Conservation (phyloP, 2,113 vertebrate species). For the Pachycephala philippinensis region DNA sequence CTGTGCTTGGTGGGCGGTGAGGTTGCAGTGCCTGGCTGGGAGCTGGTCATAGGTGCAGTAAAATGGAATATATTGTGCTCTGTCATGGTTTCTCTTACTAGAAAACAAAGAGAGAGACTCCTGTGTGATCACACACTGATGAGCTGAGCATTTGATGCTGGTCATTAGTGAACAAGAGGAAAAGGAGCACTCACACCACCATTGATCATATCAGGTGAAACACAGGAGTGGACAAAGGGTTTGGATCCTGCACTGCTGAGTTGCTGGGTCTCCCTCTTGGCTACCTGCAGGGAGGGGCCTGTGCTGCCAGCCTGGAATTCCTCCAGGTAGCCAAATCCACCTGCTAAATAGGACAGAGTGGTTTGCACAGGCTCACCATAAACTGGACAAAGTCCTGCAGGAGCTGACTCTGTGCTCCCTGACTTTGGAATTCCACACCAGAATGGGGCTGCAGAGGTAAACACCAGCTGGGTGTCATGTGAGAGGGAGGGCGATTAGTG, state of each 20-base stretch:
- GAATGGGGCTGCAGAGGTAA: background rate
- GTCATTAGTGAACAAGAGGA: background rate
- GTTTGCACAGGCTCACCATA: background rate
- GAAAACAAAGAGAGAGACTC: background rate
- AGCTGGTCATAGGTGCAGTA: background rate
- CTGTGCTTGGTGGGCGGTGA: background rate
- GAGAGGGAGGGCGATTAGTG: background rate
- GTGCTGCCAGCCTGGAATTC: background rate
- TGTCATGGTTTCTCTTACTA: background rate
- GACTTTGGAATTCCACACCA: background rate
- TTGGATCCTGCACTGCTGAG: background rate
- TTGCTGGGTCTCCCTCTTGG: background rate
- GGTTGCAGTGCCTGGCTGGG: background rate
- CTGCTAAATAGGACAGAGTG: background rate
- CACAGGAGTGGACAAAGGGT: background rate
- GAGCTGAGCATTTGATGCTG: background rate
- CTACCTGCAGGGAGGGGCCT: background rate
- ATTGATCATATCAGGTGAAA: background rate
- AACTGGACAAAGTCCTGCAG: background rate
- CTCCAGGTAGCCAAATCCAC: background rate
- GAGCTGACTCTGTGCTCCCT: background rate
- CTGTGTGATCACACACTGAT: background rate
- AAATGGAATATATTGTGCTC: background rate
- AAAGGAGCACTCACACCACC: background rate
- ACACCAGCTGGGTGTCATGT: constrained; percentile 18